A percentile compares a stretch with the other conserved stretches of the same genome.
Evolutionary conservation across 1,140 invertebrate species (phyloP).

Genomic region (Anastrepha obliqua): DNA sequence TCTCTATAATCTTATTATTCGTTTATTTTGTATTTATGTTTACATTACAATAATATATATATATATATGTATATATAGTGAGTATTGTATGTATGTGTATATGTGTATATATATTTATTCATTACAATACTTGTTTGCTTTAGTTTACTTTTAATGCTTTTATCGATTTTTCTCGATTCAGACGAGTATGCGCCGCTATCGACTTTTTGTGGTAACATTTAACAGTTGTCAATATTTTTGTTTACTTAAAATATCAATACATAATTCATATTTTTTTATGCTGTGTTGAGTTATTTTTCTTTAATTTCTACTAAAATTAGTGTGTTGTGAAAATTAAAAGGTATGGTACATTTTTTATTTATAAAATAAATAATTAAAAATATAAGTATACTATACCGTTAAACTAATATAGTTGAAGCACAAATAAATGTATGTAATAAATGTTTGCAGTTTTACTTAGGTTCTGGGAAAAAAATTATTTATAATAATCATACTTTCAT

Average conservation of each 20-base stretch:
- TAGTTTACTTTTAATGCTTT: slow-evolving; percentile 19
- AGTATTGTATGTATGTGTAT: slow-evolving; percentile 28
- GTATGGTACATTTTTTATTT: too few species aligned
- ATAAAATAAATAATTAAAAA: too few species aligned
- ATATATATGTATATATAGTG: slow-evolving; percentile 14
- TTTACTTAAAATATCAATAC: neutral
- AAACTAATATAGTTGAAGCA: too few species aligned
- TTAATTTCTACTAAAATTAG: neutral
- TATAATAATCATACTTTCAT: neutral
- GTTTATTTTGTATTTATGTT: slow-evolving; percentile 13
- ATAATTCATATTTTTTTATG: slow-evolving; percentile 20
- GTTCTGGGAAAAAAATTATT: neutral
- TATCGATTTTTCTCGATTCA: neutral
- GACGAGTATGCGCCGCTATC: neutral
- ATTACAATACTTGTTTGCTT: slow-evolving; percentile 42
- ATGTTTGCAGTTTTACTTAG: too few species aligned
- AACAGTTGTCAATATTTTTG: slow-evolving; percentile 26
- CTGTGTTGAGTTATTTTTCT: neutral
- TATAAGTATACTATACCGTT: too few species aligned
- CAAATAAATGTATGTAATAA: too few species aligned
- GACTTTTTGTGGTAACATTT: slow-evolving; percentile 20
- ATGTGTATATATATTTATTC: slow-evolving; percentile 15
- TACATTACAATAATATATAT: slow-evolving; percentile 42
- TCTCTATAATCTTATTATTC: neutral
- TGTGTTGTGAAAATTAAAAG: too few species aligned